Evolutionary conservation across 2,888 invertebrate species (phyloP).

Genomic region (Galerucella nymphaeae): DNA sequence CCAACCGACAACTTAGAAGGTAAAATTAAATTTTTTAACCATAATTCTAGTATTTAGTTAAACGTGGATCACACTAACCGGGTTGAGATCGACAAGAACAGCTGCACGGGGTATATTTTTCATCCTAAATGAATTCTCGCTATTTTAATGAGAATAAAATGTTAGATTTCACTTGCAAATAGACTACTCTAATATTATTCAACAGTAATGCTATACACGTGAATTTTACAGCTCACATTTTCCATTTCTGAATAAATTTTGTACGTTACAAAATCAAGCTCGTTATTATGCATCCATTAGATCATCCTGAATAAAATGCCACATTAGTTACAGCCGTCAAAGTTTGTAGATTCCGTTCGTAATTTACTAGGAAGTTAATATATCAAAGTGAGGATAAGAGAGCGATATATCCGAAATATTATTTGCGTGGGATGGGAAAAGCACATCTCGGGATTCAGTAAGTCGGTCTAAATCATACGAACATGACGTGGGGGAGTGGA

Average conservation of each 20-base stretch:
- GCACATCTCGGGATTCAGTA: background rate
- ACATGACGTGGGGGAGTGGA: background rate
- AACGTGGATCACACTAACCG: too few relatives aligned
- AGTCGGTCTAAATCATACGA: background rate
- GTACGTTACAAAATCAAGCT: background rate
- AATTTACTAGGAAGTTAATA: slow-evolving; percentile 8
- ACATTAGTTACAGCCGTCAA: background rate
- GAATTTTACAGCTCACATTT: too few relatives aligned
- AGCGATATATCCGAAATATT: slow-evolving; percentile 2
- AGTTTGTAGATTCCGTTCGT: background rate
- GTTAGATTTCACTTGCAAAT: too few relatives aligned
- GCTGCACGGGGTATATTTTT: too few relatives aligned
- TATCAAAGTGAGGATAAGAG: background rate
- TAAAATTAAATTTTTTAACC: slow-evolving; percentile 56
- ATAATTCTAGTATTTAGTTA: background rate
- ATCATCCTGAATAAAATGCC: background rate
- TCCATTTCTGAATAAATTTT: too few relatives aligned
- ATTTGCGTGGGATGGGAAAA: background rate
- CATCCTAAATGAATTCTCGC: too few relatives aligned
- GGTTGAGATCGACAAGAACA: too few relatives aligned
- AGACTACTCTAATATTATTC: too few relatives aligned
- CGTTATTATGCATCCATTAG: background rate
- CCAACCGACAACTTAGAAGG: slow-evolving; percentile 83
- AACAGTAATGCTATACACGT: too few relatives aligned
- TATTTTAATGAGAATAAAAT: too few relatives aligned